Conservation (phyloP, 2,888 invertebrate species). For the Agrotis clavis region DNA sequence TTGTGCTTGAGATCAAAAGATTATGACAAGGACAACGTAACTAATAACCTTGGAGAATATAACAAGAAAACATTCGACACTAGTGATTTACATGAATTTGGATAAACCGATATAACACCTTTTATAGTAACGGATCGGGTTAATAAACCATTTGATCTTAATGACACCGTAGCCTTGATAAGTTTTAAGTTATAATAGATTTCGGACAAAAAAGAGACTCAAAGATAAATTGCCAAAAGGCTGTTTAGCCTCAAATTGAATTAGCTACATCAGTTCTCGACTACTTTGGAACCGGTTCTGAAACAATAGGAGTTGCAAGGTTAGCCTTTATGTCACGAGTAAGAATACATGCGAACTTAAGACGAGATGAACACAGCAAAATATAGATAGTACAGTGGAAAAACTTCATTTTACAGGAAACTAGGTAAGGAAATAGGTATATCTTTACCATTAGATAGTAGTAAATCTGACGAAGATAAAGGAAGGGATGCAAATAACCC, state of each 20-base stretch:
- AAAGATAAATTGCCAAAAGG: slow-evolving; percentile 27
- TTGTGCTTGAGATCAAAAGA: slow-evolving; percentile 10
- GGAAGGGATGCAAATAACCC: not conserved
- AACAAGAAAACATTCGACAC: not conserved
- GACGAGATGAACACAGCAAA: slow-evolving; percentile 28
- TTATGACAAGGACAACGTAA: not conserved
- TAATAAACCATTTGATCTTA: slow-evolving; percentile 25
- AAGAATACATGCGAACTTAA: slow-evolving; percentile 44
- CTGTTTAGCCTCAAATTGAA: slow-evolving; percentile 37
- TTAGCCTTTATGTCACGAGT: slow-evolving; percentile 51
- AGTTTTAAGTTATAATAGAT: slow-evolving; percentile 1
- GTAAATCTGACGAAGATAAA: not conserved
- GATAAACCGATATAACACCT: not conserved
- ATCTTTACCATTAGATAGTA: not conserved
- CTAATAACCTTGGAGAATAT: slow-evolving; percentile 3
- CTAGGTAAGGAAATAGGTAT: not conserved
- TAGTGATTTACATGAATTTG: not conserved
- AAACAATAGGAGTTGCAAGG: slow-evolving; percentile 72
- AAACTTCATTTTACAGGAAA: not conserved
- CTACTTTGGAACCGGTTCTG: slow-evolving; percentile 65
- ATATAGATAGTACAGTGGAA: not conserved
- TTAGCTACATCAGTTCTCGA: slow-evolving; percentile 49
- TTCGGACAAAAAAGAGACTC: slow-evolving; percentile 15
- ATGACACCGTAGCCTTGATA: slow-evolving; percentile 27
- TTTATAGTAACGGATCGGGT: slow-evolving; percentile 13